Evolutionary conservation across 2,888 invertebrate species (phyloP), one percentile per base, ranked within the genome.

Genomic region (Drosophila fulvimacula): DNA sequence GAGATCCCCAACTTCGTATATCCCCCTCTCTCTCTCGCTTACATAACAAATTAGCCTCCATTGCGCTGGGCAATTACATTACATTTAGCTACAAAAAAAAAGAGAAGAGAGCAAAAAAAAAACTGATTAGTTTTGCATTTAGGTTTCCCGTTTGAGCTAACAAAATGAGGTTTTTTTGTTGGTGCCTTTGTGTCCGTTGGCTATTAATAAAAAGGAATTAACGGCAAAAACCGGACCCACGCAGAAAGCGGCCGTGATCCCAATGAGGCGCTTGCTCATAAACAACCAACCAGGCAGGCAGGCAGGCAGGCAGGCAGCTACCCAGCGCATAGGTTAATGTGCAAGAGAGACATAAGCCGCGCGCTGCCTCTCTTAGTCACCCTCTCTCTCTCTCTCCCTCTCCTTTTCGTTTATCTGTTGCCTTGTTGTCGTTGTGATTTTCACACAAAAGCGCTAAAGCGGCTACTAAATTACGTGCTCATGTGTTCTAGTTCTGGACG

Each of bases 391-490:
- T 5, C 39, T 9, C 13, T 32, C 27, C 27, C 39, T 36, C 36
- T 13, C n/a, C n/a, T n/a, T n/a, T n/a, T 24, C 13, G 42, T 15
- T 21, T 42, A 42, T 21, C n/a, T 42, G 51, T 27, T 42, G 67
- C 49, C 66, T 68, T 70, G 80, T 74, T 88, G 82, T 68, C 78
- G 89, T 76, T 84, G 83, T 82, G 89, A 84, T 84, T 84, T 84
- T 88, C 83, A 88, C 84, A 84, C 83, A 84, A 84, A 83, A 88
- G 87, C 89, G 89, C 72, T 74, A 88, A 84, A 87, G 76, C 88
- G 88, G 79, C 89, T 85, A 85, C 85, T 89, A 85, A 89, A 87
- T 85, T 85, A 89, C 89, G 88, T 89, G 83, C 89, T 84, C 89
- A 85, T 89, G 88, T 89, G 85, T 89, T 88, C 89, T 81, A 84